Percentiles rank a stretch among this genome's conserved stretches.
Evolutionary conservation across 1,140 invertebrate genomes (phyloP).

Genomic region (Apis dorsata): DNA sequence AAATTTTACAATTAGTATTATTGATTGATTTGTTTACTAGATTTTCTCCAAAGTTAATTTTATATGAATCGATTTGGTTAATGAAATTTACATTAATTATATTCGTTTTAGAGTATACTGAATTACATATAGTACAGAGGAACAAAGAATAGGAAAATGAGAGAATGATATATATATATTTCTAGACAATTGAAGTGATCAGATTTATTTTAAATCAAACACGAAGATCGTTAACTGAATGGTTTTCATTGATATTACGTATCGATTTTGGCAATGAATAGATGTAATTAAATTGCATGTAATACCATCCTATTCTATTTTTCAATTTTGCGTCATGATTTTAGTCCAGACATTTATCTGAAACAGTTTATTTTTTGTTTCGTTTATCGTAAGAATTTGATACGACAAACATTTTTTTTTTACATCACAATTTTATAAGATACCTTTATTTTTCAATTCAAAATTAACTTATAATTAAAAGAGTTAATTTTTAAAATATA

Average conservation of each 20-base stretch:
- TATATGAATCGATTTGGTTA: conserved; percentile 15
- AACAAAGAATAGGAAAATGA: neutral
- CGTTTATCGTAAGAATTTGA: neutral
- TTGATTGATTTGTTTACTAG: neutral
- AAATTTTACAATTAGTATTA: neutral
- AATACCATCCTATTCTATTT: neutral
- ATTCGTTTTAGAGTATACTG: neutral
- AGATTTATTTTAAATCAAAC: conserved; percentile 19
- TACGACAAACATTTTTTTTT: too few species aligned
- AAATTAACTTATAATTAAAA: too few species aligned
- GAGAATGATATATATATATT: neutral
- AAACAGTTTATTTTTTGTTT: neutral
- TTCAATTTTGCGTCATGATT: neutral
- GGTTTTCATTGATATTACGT: conserved; percentile 35
- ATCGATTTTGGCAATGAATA: conserved; percentile 36
- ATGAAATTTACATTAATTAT: conserved; percentile 4
- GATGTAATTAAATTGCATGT: conserved; percentile 23
- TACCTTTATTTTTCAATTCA: too few species aligned
- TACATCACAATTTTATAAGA: too few species aligned
- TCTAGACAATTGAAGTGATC: neutral
- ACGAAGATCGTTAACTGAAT: neutral
- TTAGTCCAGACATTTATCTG: neutral
- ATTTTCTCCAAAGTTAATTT: conserved; percentile 19
- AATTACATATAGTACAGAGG: neutral
- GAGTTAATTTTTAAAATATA: too few species aligned